Percentiles rank a stretch among this genome's conserved stretches.
These are phyloP conservation scores for Heterotis niloticus DNA, from an alignment of 2,113 vertebrate species.

Conservation along the genomic window DNA sequence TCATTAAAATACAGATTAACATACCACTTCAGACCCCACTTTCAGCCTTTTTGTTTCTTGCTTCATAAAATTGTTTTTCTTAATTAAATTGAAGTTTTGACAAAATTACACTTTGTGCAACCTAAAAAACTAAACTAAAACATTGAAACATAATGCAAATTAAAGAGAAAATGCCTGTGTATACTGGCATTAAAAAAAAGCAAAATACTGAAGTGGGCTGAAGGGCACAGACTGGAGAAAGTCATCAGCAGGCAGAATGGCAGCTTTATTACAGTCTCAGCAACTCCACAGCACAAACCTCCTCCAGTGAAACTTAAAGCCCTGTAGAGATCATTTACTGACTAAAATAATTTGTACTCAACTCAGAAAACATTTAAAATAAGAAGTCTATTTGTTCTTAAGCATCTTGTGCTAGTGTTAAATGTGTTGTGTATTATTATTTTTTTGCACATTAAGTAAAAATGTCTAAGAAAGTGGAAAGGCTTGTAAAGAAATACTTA, in stretches of 20 bases:
- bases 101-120: conserved; percentile 1
- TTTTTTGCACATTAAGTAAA: too few species aligned
- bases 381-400: too few species aligned
- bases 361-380: too few species aligned
- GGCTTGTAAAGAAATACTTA: too few species aligned
- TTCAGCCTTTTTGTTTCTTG: neutral
- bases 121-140: neutral
- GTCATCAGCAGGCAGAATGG: neutral
- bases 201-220: too few species aligned
- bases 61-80: conserved; percentile 18
- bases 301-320: conserved; percentile 8
- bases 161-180: conserved; percentile 1
- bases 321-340: conserved; percentile 12
- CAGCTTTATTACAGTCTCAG: conserved; percentile 3
- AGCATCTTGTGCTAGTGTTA: too few species aligned
- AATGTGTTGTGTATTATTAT: too few species aligned
- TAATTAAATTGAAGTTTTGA: conserved; percentile 9
- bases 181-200: too few species aligned
- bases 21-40: conserved; percentile 22
- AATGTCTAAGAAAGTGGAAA: too few species aligned
- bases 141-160: conserved; percentile 10
- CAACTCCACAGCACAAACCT: neutral
- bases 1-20: conserved; percentile 21
- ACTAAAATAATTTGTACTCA: too few species aligned
- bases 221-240: too few species aligned